Evolutionary conservation across 1,140 invertebrate species (phyloP).

Genomic region (Adelges cooleyi): DNA sequence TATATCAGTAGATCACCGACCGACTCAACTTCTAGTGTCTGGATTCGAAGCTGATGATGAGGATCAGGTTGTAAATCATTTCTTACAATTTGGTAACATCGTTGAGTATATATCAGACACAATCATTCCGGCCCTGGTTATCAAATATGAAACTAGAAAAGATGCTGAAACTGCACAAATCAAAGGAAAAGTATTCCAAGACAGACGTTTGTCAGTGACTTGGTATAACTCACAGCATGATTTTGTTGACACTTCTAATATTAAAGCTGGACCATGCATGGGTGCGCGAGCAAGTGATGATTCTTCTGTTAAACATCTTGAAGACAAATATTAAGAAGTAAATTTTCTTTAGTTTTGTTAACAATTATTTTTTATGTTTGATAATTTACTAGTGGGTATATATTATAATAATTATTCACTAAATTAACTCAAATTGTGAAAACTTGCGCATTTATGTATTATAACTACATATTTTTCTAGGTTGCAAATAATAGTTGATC

Average conservation of each 20-base stretch:
- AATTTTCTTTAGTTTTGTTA: background rate
- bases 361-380: background rate
- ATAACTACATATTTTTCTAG: too few species aligned
- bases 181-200: constrained; percentile 55
- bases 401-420: background rate
- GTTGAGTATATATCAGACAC: constrained; percentile 54
- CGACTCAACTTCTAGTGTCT: constrained; percentile 24
- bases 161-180: constrained; percentile 57
- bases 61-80: constrained; percentile 29
- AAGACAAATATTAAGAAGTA: background rate
- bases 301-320: background rate
- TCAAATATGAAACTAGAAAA: constrained; percentile 59
- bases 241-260: constrained; percentile 23
- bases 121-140: constrained; percentile 51
- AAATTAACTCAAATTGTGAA: too few species aligned
- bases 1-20: constrained; percentile 20
- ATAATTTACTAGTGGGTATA: background rate
- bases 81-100: constrained; percentile 60
- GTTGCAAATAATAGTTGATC: too few species aligned
- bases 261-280: constrained; percentile 21
- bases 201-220: constrained; percentile 39
- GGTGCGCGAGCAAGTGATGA: background rate
- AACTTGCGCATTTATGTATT: too few species aligned
- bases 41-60: constrained; percentile 28
- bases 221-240: constrained; percentile 36